Conservation (phyloP, 1,140 invertebrate species). For the Musca domestica region DNA sequence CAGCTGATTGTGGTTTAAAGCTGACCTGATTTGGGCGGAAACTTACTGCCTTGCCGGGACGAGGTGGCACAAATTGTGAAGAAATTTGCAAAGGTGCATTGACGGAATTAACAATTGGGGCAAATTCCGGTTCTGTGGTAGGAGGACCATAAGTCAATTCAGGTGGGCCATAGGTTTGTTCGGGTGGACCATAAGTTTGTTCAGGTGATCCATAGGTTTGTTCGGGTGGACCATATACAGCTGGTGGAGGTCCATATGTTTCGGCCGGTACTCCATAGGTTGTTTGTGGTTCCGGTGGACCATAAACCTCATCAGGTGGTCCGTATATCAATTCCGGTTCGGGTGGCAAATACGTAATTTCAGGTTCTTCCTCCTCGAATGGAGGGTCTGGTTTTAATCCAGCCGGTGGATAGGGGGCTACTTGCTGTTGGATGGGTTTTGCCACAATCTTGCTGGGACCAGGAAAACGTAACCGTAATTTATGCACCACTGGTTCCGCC, state of each 20-base stretch:
- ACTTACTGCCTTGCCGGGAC: neutral
- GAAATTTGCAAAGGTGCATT: neutral
- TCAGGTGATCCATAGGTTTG: slow-evolving; percentile 11
- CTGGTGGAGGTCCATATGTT: neutral
- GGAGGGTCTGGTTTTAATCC: neutral
- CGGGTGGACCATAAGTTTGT: neutral
- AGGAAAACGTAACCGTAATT: neutral
- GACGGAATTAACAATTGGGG: neutral
- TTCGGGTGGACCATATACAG: neutral
- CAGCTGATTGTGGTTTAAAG: neutral
- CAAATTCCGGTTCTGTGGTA: neutral
- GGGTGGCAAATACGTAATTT: neutral
- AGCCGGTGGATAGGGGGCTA: slow-evolving; percentile 6
- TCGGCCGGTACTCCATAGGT: neutral
- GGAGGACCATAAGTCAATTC: slow-evolving; percentile 12
- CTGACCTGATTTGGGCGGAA: neutral
- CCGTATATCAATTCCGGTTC: neutral
- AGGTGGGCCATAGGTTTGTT: slow-evolving; percentile 11
- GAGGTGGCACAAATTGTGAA: neutral
- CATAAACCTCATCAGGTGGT: neutral
- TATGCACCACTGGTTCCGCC: neutral
- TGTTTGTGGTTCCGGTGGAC: neutral
- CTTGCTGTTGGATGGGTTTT: neutral
- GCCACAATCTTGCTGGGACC: slow-evolving; percentile 11
- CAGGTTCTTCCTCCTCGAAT: neutral